Evolutionary conservation across 2,797 vertebrate genomes (phyloP).

Genomic region (Mormyrus proboscirostris): DNA sequence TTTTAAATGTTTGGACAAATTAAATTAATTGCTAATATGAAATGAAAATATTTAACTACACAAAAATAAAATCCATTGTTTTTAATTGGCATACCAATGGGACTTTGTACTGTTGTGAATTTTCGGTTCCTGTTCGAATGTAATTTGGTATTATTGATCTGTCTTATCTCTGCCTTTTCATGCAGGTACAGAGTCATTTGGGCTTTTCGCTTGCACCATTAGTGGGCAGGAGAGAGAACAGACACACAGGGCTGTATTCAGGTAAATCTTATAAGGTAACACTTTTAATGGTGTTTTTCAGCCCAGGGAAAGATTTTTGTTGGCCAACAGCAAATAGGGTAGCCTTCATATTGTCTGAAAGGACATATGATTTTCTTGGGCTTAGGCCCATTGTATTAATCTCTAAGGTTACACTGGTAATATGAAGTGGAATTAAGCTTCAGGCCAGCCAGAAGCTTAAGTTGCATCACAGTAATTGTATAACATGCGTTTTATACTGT

Average conservation of each 20-base stretch:
- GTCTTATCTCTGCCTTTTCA: not conserved
- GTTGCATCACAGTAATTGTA: not conserved
- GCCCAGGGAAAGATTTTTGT: not conserved
- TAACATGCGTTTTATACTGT: not conserved
- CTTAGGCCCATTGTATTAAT: not conserved
- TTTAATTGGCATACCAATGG: not conserved
- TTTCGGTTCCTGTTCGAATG: not conserved
- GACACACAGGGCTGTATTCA: constrained; percentile 92
- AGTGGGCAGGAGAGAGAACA: constrained; percentile 92
- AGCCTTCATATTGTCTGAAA: not conserved
- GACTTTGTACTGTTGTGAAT: not conserved
- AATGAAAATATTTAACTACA: not conserved
- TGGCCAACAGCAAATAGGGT: not conserved
- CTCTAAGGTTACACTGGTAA: not conserved
- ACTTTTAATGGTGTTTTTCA: not conserved
- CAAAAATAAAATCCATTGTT: not conserved
- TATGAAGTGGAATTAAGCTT: not conserved
- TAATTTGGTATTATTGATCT: not conserved
- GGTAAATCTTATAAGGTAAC: constrained; percentile 57
- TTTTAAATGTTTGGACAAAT: not conserved
- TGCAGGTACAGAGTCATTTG: constrained; percentile 92
- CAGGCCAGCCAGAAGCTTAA: not conserved
- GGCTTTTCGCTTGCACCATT: constrained; percentile 89
- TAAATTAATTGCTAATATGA: not conserved
- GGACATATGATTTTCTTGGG: not conserved